Conservation (phyloP, 2,888 invertebrate genomes). For the Papilio protenor region DNA sequence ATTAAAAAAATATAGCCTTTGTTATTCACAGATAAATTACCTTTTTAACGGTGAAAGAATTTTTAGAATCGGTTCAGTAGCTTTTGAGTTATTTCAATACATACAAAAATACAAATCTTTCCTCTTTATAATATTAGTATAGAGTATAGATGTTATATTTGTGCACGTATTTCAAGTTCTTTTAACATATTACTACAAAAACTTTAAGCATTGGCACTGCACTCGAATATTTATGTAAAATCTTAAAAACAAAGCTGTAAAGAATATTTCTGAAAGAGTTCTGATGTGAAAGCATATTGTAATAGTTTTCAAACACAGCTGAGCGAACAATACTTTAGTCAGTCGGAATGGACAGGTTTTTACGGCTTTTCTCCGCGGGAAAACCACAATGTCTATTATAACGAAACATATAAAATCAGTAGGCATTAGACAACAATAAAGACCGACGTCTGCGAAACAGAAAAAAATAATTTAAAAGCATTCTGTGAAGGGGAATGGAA, state of each 20-base stretch:
- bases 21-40: too few species aligned
- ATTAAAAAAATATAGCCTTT: too few species aligned
- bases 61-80: too few species aligned
- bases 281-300: conserved; percentile 34
- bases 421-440: conserved; percentile 46
- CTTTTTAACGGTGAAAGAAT: too few species aligned
- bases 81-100: too few species aligned
- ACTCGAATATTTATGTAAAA: neutral
- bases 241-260: conserved; percentile 3
- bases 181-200: neutral
- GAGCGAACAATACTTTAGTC: conserved; percentile 30
- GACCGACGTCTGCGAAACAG: conserved; percentile 48
- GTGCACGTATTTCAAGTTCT: neutral
- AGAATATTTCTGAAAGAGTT: conserved; percentile 3
- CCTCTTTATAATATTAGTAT: too few species aligned
- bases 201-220: neutral
- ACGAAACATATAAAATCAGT: conserved; percentile 43
- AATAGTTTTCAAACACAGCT: conserved; percentile 24
- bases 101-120: too few species aligned
- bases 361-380: conserved; percentile 41
- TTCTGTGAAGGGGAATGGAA: conserved; percentile 49
- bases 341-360: conserved; percentile 30
- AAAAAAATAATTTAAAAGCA: conserved; percentile 56
- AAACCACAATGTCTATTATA: conserved; percentile 42
- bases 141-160: neutral